Evolutionary conservation across 2,113 vertebrate species (phyloP).

Genomic region (Vicugna pacos): DNA sequence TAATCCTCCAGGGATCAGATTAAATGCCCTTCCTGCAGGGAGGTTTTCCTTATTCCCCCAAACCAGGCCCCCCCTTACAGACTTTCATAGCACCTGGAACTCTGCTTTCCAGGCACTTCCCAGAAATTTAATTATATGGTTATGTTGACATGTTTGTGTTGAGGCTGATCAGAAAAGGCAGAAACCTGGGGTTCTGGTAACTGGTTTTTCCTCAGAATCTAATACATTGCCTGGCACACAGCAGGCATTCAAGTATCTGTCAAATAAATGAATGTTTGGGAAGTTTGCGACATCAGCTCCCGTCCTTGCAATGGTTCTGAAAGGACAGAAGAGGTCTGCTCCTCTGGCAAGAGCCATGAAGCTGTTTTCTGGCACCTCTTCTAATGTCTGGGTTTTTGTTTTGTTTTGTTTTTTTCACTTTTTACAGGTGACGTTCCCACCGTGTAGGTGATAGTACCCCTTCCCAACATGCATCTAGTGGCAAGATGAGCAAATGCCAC

Average conservation of each 20-base stretch:
- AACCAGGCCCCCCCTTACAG: background rate
- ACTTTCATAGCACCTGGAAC: background rate
- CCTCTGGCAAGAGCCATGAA: background rate
- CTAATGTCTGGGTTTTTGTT: background rate
- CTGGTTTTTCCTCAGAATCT: background rate
- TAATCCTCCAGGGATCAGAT: background rate
- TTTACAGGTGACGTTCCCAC: background rate
- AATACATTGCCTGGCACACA: background rate
- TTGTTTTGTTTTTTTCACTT: background rate
- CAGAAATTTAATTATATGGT: background rate
- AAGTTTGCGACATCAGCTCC: background rate
- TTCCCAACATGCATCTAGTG: background rate
- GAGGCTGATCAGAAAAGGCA: background rate
- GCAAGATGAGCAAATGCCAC: background rate
- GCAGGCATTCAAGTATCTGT: background rate
- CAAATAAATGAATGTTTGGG: background rate
- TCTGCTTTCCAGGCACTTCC: background rate
- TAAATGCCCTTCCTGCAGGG: background rate
- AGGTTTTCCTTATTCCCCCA: background rate
- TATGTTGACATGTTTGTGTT: background rate
- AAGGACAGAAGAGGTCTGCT: background rate
- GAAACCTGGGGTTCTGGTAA: background rate
- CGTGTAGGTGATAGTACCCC: background rate
- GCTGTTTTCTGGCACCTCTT: background rate
- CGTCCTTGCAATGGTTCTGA: background rate